Evolutionary conservation across 2,797 vertebrate species (phyloP).

Genomic region (Halcyon smyrnensis): DNA sequence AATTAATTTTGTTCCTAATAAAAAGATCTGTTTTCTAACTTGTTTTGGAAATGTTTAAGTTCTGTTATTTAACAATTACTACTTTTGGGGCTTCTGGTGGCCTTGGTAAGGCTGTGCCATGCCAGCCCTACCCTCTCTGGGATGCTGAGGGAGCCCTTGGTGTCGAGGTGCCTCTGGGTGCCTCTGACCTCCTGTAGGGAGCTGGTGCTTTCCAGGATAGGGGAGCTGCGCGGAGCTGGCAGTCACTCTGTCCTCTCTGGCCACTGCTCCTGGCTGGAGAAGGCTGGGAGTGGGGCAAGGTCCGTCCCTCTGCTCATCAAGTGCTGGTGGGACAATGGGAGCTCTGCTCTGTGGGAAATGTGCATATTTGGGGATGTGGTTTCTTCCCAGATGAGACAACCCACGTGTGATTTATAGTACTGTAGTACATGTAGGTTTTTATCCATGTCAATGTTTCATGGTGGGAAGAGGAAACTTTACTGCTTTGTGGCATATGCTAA

Average conservation of each 20-base stretch:
- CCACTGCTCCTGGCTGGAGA: background rate
- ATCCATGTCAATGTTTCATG: background rate
- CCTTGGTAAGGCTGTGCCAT: background rate
- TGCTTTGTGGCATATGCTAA: background rate
- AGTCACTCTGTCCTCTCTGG: accelerated
- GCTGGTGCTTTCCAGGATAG: background rate
- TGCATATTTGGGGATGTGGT: background rate
- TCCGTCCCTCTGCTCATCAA: background rate
- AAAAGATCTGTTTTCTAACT: constrained; percentile 62
- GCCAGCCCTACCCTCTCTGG: background rate
- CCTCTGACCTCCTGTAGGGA: background rate
- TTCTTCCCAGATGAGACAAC: background rate
- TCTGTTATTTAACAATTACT: too few relatives aligned
- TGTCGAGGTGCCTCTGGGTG: too few relatives aligned
- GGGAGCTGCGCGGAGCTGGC: background rate
- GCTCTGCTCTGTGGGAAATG: background rate
- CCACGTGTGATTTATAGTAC: background rate
- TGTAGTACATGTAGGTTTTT: background rate
- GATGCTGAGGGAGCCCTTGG: background rate
- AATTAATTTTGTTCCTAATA: constrained; percentile 48
- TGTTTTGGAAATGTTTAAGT: background rate
- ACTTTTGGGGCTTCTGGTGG: background rate
- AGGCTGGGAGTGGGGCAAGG: background rate
- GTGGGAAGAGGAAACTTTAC: background rate
- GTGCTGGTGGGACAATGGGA: background rate